Percentiles rank a stretch among this genome's conserved stretches.
phyloP scores from a whole-genome alignment of 2,888 invertebrate species.

The Perizoma flavofasciatum region DNA sequence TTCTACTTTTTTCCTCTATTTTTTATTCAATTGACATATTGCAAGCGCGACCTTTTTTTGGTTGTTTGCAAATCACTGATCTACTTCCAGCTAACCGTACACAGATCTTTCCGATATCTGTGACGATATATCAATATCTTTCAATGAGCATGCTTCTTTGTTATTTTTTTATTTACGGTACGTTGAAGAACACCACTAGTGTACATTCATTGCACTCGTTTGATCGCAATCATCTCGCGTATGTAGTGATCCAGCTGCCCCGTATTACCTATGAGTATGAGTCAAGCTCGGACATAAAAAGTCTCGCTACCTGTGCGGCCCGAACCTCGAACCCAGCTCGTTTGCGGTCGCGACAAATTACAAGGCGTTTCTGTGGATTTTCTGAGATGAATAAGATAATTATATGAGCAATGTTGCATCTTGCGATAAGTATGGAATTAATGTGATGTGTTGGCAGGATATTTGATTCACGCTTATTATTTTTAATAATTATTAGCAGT shows the following conservation, averaged over 20 bases:
- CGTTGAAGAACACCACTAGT: too few species aligned
- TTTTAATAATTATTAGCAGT: neutral
- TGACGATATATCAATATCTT: too few species aligned
- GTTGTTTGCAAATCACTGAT: too few species aligned
- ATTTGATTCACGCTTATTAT: neutral
- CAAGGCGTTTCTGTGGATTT: constrained; percentile 47
- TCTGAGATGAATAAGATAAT: constrained; percentile 33
- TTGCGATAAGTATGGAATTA: constrained; percentile 8
- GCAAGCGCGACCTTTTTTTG: too few species aligned
- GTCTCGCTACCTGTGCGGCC: constrained; percentile 26
- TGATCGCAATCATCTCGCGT: too few species aligned
- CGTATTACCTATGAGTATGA: constrained; percentile 4
- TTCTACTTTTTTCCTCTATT: too few species aligned
- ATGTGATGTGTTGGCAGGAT: constrained; percentile 11
- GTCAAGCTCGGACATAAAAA: constrained; percentile 24
- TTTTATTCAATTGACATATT: too few species aligned
- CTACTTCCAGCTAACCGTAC: too few species aligned
- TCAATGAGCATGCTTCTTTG: too few species aligned
- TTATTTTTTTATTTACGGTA: too few species aligned
- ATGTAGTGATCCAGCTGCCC: constrained; percentile 12
- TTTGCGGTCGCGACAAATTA: constrained; percentile 47
- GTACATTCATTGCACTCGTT: too few species aligned
- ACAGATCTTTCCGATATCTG: too few species aligned
- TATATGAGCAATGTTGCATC: constrained; percentile 24
- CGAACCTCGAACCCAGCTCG: constrained; percentile 26